Percentiles rank a stretch among this genome's conserved stretches.
Evolutionary conservation across 2,113 vertebrate species (phyloP).

Genomic region (Megatriorchis doriae): DNA sequence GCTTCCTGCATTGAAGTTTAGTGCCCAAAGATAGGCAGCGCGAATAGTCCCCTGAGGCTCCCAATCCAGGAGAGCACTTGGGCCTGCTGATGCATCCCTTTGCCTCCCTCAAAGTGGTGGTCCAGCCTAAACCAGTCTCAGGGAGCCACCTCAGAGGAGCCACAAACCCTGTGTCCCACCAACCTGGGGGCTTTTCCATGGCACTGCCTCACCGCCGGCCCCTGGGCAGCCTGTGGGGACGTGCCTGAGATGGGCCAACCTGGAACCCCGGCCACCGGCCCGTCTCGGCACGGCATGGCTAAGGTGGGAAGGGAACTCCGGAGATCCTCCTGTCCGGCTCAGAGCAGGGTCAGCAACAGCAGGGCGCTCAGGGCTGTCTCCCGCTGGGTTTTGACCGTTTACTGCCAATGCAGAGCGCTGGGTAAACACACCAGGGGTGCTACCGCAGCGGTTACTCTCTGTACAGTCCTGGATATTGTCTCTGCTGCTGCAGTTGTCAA

Average conservation of each 20-base stretch:
- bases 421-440: neutral
- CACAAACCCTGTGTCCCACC: neutral
- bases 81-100: neutral
- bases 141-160: neutral
- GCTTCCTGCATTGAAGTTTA: neutral
- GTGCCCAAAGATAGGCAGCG: neutral
- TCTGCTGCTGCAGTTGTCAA: neutral
- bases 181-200: accelerated
- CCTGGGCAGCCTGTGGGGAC: neutral
- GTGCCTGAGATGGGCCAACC: too few relatives aligned
- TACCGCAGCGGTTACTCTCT: neutral
- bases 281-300: accelerated
- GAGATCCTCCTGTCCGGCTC: neutral
- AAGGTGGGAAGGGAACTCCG: neutral
- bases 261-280: neutral
- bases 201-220: neutral
- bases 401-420: neutral
- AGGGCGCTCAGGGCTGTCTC: neutral
- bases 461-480: neutral
- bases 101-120: neutral
- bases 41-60: neutral
- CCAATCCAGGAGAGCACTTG: neutral
- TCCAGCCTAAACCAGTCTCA: neutral
- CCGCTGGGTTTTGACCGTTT: neutral
- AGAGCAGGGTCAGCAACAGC: neutral